phyloP scores from a whole-genome alignment of 2,888 invertebrate species.

The Mythimna vitellina region DNA sequence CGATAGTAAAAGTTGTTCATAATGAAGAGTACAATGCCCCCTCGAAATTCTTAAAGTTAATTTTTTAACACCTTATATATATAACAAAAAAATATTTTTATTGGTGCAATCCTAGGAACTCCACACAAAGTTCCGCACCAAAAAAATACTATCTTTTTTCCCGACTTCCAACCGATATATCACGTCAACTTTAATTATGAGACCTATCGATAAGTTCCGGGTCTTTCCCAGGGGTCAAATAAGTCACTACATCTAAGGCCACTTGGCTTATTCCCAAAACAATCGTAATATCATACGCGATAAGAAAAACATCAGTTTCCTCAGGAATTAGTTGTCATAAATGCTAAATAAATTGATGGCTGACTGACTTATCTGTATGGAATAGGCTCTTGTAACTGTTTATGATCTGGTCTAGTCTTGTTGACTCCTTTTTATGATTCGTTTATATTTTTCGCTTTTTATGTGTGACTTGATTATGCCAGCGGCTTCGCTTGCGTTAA shows the following conservation, averaged over 20 bases:
- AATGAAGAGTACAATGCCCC: too few relatives aligned
- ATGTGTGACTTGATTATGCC: too few relatives aligned
- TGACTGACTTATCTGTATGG: constrained; percentile 33
- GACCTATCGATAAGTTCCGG: constrained; percentile 68
- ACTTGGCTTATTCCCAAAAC: constrained; percentile 88
- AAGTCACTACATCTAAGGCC: constrained; percentile 78
- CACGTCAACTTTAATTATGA: constrained; percentile 74
- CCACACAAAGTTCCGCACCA: constrained; percentile 30
- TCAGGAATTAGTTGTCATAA: constrained; percentile 66
- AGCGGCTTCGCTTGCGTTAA: too few relatives aligned
- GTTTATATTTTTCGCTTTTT: constrained; percentile 2
- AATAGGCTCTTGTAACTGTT: constrained; percentile 21
- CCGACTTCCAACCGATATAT: constrained; percentile 70
- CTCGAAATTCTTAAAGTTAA: too few relatives aligned
- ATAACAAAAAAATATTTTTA: too few relatives aligned
- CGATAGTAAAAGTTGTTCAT: too few relatives aligned
- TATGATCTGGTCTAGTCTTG: constrained; percentile 8
- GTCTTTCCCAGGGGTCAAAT: constrained; percentile 84
- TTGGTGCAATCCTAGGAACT: constrained; percentile 4
- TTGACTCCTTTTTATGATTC: constrained; percentile 17
- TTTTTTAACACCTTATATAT: too few relatives aligned
- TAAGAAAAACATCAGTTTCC: constrained; percentile 69
- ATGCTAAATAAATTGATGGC: constrained; percentile 56
- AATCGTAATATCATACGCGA: constrained; percentile 80
- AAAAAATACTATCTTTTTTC: constrained; percentile 57